A percentile compares a stretch with the other conserved stretches of the same genome.
Evolutionary conservation across 2,113 vertebrate species (phyloP).

Genomic region (Epinephelus fuscoguttatus): DNA sequence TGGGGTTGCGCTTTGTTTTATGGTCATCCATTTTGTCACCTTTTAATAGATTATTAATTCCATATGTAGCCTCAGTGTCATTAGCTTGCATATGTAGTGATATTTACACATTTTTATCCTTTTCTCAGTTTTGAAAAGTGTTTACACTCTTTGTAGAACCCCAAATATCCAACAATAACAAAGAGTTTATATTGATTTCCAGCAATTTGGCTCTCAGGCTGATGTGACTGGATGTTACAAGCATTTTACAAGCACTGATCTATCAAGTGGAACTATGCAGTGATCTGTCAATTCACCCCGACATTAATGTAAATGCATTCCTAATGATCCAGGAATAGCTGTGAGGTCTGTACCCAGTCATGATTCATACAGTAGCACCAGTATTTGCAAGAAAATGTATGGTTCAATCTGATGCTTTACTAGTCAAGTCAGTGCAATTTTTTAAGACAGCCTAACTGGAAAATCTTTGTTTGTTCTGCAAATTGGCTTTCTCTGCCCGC

Average conservation of each 20-base stretch:
- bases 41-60: no score
- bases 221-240: background rate
- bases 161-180: no score
- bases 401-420: background rate
- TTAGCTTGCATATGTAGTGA: background rate
- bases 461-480: conserved; percentile 62
- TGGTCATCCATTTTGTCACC: no score
- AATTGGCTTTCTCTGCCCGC: conserved; percentile 56
- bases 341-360: background rate
- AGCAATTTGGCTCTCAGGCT: background rate
- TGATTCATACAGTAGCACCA: background rate
- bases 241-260: background rate
- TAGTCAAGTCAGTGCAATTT: conserved; percentile 34
- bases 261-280: background rate
- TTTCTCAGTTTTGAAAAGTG: background rate
- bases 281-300: background rate
- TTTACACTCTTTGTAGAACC: background rate
- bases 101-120: background rate
- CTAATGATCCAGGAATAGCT: background rate
- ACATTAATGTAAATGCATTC: background rate
- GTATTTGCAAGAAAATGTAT: conserved; percentile 17
- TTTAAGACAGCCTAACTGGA: conserved; percentile 57
- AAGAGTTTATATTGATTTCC: background rate
- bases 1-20: no score
- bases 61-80: background rate